Percentiles rank a stretch among this genome's conserved stretches.
These are phyloP conservation scores for Australoheros scitulus DNA, from an alignment of 2,113 vertebrate genomes.

Conservation along the genomic window DNA sequence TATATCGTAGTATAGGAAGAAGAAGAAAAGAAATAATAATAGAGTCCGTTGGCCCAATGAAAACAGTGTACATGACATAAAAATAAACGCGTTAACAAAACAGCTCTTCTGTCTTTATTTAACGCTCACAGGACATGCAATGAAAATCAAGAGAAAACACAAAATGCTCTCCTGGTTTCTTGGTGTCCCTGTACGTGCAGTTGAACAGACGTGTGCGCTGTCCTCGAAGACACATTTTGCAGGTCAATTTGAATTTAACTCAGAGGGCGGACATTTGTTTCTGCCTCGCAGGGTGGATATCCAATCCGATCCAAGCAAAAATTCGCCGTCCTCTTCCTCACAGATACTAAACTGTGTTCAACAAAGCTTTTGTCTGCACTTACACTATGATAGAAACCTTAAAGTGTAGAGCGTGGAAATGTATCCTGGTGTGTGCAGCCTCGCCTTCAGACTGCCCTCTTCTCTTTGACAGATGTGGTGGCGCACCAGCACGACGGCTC, in stretches of 20 bases:
- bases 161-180: background rate
- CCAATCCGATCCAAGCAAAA: background rate
- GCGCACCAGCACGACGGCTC: slow-evolving; percentile 88
- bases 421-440: background rate
- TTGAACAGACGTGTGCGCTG: no score
- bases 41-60: background rate
- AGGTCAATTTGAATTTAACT: background rate
- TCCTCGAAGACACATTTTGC: background rate
- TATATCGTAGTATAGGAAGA: background rate
- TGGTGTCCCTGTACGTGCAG: background rate
- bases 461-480: slow-evolving; percentile 83
- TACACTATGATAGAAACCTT: background rate
- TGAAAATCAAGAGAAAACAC: background rate
- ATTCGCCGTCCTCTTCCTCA: background rate
- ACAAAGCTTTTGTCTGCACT: background rate
- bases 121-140: background rate
- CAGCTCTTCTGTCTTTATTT: background rate
- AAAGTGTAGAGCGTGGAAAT: background rate
- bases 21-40: no score
- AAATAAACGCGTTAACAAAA: background rate
- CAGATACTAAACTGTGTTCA: background rate
- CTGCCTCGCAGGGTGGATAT: background rate
- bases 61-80: background rate
- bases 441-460: background rate
- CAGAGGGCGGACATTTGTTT: slow-evolving; percentile 19